Evolutionary conservation across 2,888 invertebrate species (phyloP), one percentile per base, ranked within the genome.

Genomic region (Plutella xylostella): DNA sequence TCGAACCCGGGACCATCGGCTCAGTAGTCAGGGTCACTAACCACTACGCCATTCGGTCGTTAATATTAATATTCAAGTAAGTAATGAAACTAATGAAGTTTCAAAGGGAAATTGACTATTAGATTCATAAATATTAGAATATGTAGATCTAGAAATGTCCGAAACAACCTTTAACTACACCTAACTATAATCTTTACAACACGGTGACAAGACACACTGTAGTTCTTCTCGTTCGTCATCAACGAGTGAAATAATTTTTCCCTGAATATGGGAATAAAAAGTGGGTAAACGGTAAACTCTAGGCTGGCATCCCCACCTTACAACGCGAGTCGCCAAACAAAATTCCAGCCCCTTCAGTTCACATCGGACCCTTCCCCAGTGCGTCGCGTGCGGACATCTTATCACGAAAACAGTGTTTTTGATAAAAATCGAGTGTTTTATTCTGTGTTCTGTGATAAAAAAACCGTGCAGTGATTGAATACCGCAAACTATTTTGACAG

Each of bases 311-410:
- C 39, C 22, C 39, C 25, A 39, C 25, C 22, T 9, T 17, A 22
- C 25, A 39, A 25, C n/a, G 39, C 39, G 15, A 39, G 22, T 39
- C 39, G 39, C 39, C 39, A 39, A 39, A 39, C 39, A 39, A 39
- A 39, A 39, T 39, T 39, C 39, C 39, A 25, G 17, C 39, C 39
- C 39, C 39, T 39, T 39, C 39, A 39, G 39, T 39, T 39, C 15
- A 25, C 15, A 15, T 25, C 22, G 15, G 39, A 39, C 37, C 37
- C 37, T 20, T 22, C 14, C 9, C 14, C 25, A n/a, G 15, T 9
- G 25, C 17, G 21, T 6, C 17, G 25, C 9, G 37, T 25, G 15
- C 25, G 15, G 17, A 14, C 17, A 11, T 9, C 2, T 1, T 14
- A 11, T 14, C 4, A 25, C 15, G 34, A 20, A 39, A 25, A 2